Evolutionary conservation across 2,888 invertebrate species (phyloP), one percentile per base, ranked within the genome.

Genomic region (Matsumyia berberina): DNA sequence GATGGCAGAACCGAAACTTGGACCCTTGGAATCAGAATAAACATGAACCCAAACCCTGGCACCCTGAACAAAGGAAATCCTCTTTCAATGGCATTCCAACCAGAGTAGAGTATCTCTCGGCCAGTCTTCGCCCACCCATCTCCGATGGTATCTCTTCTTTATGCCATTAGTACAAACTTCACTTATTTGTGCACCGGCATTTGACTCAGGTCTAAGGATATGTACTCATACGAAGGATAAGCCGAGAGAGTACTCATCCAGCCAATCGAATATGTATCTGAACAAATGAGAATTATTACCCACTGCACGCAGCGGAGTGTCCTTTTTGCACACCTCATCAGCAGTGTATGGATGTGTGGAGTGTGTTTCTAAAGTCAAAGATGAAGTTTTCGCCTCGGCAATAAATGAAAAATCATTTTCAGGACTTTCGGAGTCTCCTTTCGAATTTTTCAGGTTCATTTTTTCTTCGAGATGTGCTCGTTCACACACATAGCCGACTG

Each of bases 351-450:
- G 1, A 4, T 24, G 24, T 24, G 12, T 17, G n/a, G 8, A 46
- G 37, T 24, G 44, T 78, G 60, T 58, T 72, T 5, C 29, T 49
- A 64, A 83, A 78, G 72, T 73, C 74, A 79, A 79, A 85, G 83
- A 79, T 79, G 73, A 85, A 85, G 69, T 79, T 82, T 24, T 79
- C 70, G 79, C 69, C 42, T 46, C 39, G 8, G 53, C 57, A 79
- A 85, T 79, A 85, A 83, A 83, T 85, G 83, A 85, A 85, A 85
- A 85, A 85, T 85, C 80, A 80, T 76, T 80, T 80, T 39, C 85
- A 80, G 74, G 72, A 64, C 33, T 67, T 29, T 51, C 46, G 53
- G 69, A 74, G 64, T 76, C 66, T 80, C 74, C 67, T 69, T 58
- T 64, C 58, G 57, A n/a, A 85, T 80, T 69, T 70, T 58, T 66